phyloP scores from a whole-genome alignment of 2,797 vertebrate species.

The Dromococcyx pavoninus region DNA sequence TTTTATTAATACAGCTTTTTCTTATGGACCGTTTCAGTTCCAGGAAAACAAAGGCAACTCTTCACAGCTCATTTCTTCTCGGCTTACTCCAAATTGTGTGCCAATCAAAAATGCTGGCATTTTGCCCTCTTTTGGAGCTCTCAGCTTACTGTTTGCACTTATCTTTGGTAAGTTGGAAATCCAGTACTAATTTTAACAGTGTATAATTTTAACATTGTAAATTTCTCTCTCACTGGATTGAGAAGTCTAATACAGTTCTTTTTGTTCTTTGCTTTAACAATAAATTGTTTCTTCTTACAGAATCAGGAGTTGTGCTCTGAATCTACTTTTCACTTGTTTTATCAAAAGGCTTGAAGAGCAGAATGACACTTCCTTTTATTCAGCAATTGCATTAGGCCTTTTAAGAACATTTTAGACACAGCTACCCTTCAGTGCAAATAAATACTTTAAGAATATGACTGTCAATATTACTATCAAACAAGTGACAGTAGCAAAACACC shows the following conservation, averaged over 20 bases:
- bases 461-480: background rate
- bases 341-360: background rate
- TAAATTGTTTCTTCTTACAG: conserved; percentile 20
- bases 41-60: conserved; percentile 27
- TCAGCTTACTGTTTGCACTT: conserved; percentile 28
- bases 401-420: background rate
- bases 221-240: conserved; percentile 21
- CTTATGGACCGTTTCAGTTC: background rate
- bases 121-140: conserved; percentile 32
- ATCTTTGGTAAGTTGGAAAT: conserved; percentile 24
- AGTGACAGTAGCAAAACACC: background rate
- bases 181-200: conserved; percentile 58
- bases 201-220: conserved; percentile 65
- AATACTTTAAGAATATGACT: background rate
- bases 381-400: background rate
- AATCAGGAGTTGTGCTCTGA: background rate
- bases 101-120: background rate
- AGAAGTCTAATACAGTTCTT: conserved; percentile 28
- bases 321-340: background rate
- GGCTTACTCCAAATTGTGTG: background rate
- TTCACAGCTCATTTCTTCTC: background rate
- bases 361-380: background rate
- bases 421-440: background rate
- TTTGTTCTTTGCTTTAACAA: conserved; percentile 31
- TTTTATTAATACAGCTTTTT: background rate